Base-by-base conservation (phyloP, 53 echinoderm and acorn worm species). In the Holothuria leucospilota region DNA sequence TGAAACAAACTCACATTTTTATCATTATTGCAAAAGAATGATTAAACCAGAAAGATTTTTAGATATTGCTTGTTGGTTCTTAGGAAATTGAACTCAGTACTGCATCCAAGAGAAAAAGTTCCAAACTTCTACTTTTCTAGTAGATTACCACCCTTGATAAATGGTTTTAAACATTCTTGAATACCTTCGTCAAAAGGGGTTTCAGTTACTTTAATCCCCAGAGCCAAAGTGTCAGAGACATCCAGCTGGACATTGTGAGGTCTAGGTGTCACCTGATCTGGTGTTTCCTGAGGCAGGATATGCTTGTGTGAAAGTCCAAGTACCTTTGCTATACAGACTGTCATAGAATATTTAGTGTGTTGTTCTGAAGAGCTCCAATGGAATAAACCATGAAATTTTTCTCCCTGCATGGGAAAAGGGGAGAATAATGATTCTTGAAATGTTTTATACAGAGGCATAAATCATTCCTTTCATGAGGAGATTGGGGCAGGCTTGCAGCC, bases 351-450 rank as follows among this genome's bases (percentile, higher is more conserved):
- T 51, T 92, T 93, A 34, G 96, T 96, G 73, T 93, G 68, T 26
- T 77, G 78, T 27, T 96, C 96, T 61, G 90, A 82, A 40, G 85
- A 70, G 68, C 90, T 88, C 96, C 96, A 96, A 46, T 96, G 96
- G 51, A 90, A 93, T 29, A 92, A 89, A 41, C 96, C 96, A 18
- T 59, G 59, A 30, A 88, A 63, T 53, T 24, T 25, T 40, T 70
- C 52, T 21, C 88, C 88, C 88, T 82, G 24, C 34, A 66, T 56
- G 56, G 16, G 18, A 56, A 56, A 15, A 56, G 56, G 8, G 16
- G 8, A 16, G 18, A 46, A 46, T 0, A 11, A 11, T 46, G 18
- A 15, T 56, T 56, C 56, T 16, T 2, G 0, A 56, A 4, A 56
- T 56, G 5, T 16, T 56, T 49, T 13, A 49, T 1, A 49, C 13